These are phyloP conservation scores for Lepidurus packardi DNA, from an alignment of 1,140 invertebrate genomes.

Conservation along the genomic window DNA sequence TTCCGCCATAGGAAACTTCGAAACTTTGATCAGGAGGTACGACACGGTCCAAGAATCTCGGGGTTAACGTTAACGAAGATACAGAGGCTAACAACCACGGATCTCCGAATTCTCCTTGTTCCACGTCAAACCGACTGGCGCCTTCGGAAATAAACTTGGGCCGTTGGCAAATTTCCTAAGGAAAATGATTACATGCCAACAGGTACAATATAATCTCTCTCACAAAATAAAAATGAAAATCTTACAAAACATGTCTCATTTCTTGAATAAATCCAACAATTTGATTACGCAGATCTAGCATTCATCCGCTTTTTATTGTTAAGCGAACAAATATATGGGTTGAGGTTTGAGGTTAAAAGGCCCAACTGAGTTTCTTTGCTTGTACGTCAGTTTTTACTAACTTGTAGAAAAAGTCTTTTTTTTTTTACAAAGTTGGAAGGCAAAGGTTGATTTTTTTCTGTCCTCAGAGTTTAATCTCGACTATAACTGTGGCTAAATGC, in stretches of 20 bases:
- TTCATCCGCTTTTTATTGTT: neutral
- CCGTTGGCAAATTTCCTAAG: conserved; percentile 65
- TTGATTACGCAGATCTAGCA: neutral
- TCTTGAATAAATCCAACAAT: too few relatives aligned
- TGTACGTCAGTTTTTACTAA: too few relatives aligned
- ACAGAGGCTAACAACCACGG: conserved; percentile 62
- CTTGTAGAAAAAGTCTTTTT: too few relatives aligned
- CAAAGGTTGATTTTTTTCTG: too few relatives aligned
- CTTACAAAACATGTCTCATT: conserved; percentile 1
- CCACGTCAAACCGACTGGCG: conserved; percentile 53
- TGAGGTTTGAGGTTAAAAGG: neutral
- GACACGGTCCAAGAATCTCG: conserved; percentile 59
- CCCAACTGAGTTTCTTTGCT: neutral
- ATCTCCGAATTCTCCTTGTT: conserved; percentile 62
- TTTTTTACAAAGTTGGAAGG: too few relatives aligned
- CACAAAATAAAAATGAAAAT: conserved; percentile 24
- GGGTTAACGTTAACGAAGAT: conserved; percentile 60
- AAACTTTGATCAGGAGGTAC: conserved; percentile 64
- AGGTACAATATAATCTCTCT: neutral
- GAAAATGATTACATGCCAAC: conserved; percentile 36
- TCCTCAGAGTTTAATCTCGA: too few relatives aligned
- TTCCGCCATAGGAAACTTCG: conserved; percentile 59
- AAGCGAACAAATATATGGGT: neutral
- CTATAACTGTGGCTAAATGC: too few relatives aligned
- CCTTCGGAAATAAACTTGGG: conserved; percentile 58